Evolutionary conservation across 2,888 invertebrate species (phyloP).

Genomic region (Druceiella hillmani): DNA sequence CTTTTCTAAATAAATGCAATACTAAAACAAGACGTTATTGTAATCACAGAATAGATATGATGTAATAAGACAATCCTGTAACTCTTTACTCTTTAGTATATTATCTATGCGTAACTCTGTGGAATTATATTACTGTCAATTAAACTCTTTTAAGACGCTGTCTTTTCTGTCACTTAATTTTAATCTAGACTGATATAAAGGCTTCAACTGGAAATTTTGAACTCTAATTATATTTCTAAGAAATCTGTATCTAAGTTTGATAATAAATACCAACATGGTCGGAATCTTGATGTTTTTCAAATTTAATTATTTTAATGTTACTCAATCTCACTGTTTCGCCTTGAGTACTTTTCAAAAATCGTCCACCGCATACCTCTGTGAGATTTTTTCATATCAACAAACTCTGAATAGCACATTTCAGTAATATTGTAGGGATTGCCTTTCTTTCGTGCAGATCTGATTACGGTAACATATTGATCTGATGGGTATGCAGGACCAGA

Average conservation of each 20-base stretch:
- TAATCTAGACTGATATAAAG: slow-evolving; percentile 19
- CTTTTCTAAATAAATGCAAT: neutral
- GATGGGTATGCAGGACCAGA: slow-evolving; percentile 22
- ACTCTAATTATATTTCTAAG: slow-evolving; percentile 17
- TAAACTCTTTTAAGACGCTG: slow-evolving; percentile 16
- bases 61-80: too few species aligned
- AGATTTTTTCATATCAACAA: slow-evolving; percentile 20
- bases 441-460: slow-evolving; percentile 21
- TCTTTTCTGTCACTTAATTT: slow-evolving; percentile 19
- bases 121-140: slow-evolving; percentile 17
- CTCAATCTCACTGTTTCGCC: slow-evolving; percentile 9
- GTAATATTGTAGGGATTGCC: slow-evolving; percentile 19
- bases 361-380: slow-evolving; percentile 1
- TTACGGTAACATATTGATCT: slow-evolving; percentile 21
- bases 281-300: slow-evolving; percentile 5
- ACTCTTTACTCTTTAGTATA: too few species aligned
- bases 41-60: too few species aligned
- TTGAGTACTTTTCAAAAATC: neutral
- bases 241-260: slow-evolving; percentile 14
- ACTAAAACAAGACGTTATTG: slow-evolving; percentile 13
- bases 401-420: slow-evolving; percentile 21
- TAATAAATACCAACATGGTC: slow-evolving; percentile 3
- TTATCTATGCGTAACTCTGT: too few species aligned
- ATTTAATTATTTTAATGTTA: slow-evolving; percentile 11
- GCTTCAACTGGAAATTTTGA: slow-evolving; percentile 15